These are phyloP conservation scores for Palaemon carinicauda DNA, from an alignment of 1,140 invertebrate species.

Conservation along the genomic window DNA sequence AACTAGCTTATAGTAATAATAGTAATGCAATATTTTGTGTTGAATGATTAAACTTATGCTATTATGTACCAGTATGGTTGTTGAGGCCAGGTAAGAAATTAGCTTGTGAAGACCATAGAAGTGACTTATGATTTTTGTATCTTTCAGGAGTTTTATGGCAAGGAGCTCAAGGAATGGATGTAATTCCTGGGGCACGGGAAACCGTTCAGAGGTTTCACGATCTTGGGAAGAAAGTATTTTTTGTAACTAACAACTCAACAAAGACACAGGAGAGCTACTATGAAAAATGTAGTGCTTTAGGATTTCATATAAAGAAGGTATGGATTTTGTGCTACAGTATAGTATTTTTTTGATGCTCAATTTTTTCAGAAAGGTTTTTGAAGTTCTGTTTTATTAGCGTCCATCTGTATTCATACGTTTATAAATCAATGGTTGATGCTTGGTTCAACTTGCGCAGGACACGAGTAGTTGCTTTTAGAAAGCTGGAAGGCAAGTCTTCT, in stretches of 20 bases:
- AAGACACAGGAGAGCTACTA: conserved; percentile 66
- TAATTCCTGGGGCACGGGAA: conserved; percentile 43
- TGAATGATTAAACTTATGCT: no score
- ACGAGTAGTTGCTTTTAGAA: no score
- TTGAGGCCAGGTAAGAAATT: background rate
- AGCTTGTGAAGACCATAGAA: background rate
- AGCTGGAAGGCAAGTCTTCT: no score
- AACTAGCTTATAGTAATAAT: no score
- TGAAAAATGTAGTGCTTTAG: conserved; percentile 65
- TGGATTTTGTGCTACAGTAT: background rate
- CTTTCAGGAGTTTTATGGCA: conserved; percentile 58
- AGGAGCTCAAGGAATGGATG: conserved; percentile 63
- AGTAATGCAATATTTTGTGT: no score
- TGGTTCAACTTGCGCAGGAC: no score
- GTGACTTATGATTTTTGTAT: background rate
- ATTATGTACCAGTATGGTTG: no score
- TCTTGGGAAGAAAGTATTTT: conserved; percentile 74
- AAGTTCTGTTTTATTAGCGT: no score
- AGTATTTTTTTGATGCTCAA: no score
- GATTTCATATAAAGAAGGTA: conserved; percentile 57
- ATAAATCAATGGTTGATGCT: no score
- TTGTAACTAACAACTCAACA: conserved; percentile 77
- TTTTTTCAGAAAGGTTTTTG: no score
- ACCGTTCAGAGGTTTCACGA: conserved; percentile 65
- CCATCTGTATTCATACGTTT: no score